These are phyloP conservation scores for Artibeus lituratus DNA, from an alignment of 2,797 vertebrate genomes.

Conservation along the genomic window DNA sequence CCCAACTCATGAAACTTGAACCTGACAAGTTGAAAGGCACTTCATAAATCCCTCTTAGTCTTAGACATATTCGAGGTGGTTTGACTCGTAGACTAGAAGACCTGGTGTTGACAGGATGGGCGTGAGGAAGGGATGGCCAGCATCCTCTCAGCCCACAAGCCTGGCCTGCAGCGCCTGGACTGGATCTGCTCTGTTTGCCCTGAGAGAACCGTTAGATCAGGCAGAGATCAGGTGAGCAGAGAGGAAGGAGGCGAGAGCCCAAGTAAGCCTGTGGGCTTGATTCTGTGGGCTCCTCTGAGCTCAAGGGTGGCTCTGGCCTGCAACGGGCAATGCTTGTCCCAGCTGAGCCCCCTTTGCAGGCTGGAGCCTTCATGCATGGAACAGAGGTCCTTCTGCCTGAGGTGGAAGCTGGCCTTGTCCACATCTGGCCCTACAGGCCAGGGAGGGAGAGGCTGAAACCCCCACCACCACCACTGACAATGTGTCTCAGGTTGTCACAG, in stretches of 20 bases:
- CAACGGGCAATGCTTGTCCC: background rate
- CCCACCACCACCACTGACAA: background rate
- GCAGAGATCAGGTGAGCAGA: background rate
- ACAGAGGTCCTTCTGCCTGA: background rate
- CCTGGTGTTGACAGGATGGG: no score
- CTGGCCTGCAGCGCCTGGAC: background rate
- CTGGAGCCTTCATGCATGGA: background rate
- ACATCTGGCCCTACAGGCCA: background rate
- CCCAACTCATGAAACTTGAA: background rate
- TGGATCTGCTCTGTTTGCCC: background rate
- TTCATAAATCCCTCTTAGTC: background rate
- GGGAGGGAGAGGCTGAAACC: background rate
- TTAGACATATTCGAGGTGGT: background rate
- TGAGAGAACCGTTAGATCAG: background rate
- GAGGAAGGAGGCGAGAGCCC: background rate
- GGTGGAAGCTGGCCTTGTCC: background rate
- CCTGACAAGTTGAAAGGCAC: background rate
- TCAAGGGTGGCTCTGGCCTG: background rate
- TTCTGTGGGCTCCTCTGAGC: background rate
- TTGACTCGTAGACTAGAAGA: background rate
- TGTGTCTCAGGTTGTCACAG: background rate
- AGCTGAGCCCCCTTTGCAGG: background rate
- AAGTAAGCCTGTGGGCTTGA: background rate
- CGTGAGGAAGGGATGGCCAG: background rate
- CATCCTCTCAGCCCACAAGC: background rate